Evolutionary conservation across 64 coral and sea anemone genomes (phyloP), one percentile per base, ranked within the genome.

Genomic region (Orbicella faveolata): DNA sequence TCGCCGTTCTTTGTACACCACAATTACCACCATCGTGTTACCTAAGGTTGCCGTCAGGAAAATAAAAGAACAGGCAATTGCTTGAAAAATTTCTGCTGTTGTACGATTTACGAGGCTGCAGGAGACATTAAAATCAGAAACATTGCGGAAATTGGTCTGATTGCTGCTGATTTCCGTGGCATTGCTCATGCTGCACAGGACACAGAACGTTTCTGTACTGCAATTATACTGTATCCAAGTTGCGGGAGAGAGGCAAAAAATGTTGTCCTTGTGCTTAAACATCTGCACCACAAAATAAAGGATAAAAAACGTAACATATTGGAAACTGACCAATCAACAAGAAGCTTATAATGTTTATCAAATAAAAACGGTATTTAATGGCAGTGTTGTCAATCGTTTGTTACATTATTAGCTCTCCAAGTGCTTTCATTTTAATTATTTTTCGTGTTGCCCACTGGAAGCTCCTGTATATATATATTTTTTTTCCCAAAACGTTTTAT

Each of bases 21-120:
- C 76, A 34, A 66, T 35, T 2, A 87, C 76, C 12, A 92, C 78
- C 37, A 73, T 23, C 4, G 76, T 21, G 51, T 92, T 92, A 11
- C 90, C 90, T 3, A 92, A 52, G 9, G 30, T 35, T 2, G 83
- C 79, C 10, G 64, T 52, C 17, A 72, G 10, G 21, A 85, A 72
- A 41, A 85, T 85, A 72, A 85, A 26, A 12, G 65, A 37, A 20
- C 82, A 53, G 64, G 21, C 25, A 62, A 73, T 52, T 7, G 61
- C 16, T 41, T 11, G 6, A 14, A 13, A 66, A 53, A 85, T 85
- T 30, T 73, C 82, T 20, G 4, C 21, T 25, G 63, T 73, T 70
- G 20, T 53, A 10, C 41, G 19, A 44, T 85, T 41, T 30, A 73
- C 39, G 23, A 26, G 2, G 68, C n/a, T 13, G 63, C 82, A 85